Base-by-base conservation (phyloP, 2,113 vertebrate species). In the human (Homo sapiens) region DNA sequence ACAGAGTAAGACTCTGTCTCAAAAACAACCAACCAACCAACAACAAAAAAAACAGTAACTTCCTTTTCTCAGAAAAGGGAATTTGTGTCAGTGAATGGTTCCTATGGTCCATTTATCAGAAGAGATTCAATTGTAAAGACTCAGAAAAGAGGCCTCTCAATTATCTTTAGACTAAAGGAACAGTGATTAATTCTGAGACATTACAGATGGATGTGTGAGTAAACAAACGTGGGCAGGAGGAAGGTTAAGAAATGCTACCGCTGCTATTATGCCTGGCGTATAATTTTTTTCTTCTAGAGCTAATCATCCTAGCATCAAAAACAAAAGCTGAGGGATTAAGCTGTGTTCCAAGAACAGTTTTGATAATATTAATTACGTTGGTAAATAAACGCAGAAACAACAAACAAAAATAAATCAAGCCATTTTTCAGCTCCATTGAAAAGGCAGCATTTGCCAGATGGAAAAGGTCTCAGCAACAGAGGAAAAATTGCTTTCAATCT, bases 401-500 rank as follows among this genome's bases (percentile, higher is more conserved):
- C 35, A 87, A 70, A 76, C 50, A 90, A 75, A 97, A 96, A 95
- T 75, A 89, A 97, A 95, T 92, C 83, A 90, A 92, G 89, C 48
- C 38, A 81, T 88, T 70, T 80, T 96, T 96, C 75, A 78, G 45
- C 18, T 83, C 50, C 75, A 90, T 25, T 57, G 73, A 61, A 93
- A 95, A 94, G 81, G 30, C 23, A 84, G 14, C 27, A n/a, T 78
- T 78, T 73, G 50, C 61, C 73, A 80, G 70, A 79, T 52, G 84
- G 48, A 91, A 95, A 92, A 76, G 22, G 7, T 25, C 89, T 90
- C 30, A 80, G 8, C 83, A 82, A 59, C 6, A 89, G 78, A 35
- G 45, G n/a, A 89, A 87, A 87, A 73, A 83, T n/a, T 52, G 64
- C 70, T 87, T 66, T 84, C 52, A 55, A 27, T 32, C 57, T 76